Evolutionary conservation across 2,888 invertebrate genomes (phyloP).

Genomic region (Dermolepida albohirtum): DNA sequence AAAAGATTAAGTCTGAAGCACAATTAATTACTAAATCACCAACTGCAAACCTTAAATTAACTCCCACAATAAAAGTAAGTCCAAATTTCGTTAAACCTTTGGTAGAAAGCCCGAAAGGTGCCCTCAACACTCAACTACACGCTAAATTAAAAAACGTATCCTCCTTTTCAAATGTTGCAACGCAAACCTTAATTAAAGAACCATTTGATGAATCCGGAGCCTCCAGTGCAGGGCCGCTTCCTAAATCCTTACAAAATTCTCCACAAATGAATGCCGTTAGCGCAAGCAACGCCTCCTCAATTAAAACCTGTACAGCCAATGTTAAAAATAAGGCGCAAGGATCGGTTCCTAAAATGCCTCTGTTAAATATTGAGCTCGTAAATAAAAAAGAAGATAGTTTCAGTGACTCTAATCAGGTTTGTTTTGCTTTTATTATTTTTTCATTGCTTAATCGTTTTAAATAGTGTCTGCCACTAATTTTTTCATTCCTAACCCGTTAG

Average conservation of each 20-base stretch:
- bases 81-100: conserved; percentile 68
- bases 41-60: conserved; percentile 57
- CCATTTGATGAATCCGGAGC: conserved; percentile 7
- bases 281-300: background rate
- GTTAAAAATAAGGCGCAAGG: conserved; percentile 30
- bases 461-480: too few relatives aligned
- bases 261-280: conserved; percentile 25
- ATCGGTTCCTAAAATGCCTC: conserved; percentile 61
- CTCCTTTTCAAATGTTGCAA: conserved; percentile 34
- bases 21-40: conserved; percentile 33
- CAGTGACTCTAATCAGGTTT: conserved; percentile 58
- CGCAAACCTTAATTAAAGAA: conserved; percentile 15
- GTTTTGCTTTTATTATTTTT: conserved; percentile 58
- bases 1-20: background rate
- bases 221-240: background rate
- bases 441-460: too few relatives aligned
- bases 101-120: conserved; percentile 60
- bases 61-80: conserved; percentile 70
- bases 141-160: conserved; percentile 56
- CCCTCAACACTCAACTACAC: conserved; percentile 59
- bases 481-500: too few relatives aligned
- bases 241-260: background rate
- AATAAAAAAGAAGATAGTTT: conserved; percentile 51
- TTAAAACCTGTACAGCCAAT: background rate
- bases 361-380: conserved; percentile 56